Base-by-base conservation (phyloP, 2,888 invertebrate species). In the Lasioglossum calceatum region DNA sequence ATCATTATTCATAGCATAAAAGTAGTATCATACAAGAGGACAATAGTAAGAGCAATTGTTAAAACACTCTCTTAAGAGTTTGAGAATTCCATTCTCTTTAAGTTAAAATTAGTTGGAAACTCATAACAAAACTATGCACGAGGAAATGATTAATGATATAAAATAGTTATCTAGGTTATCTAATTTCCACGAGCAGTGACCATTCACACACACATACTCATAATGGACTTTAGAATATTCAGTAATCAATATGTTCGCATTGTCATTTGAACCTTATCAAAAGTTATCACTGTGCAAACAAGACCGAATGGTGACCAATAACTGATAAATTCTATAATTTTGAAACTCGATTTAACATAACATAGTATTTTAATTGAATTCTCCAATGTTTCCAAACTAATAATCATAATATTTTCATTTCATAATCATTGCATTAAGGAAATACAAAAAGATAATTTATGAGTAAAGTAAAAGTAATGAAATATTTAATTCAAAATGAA, bases 191-290 rank as follows among this genome's bases (percentile, higher is more conserved):
- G 81, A 78, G 77, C 27, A 80, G 83, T 85, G 23, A 78, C 58
- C n/a, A 77, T 71, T 39, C 23, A 54, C 32, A 47, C 27, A 42
- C 12, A 78, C 16, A 78, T 32, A 79, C 42, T 42, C 14, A 74
- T 82, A 71, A n/a, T 78, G 89, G 87, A 91, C 90, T 90, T 91
- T 91, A 90, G 87, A 90, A 81, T 82, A 54, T 73, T 36, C 75
- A 85, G 71, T 84, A 85, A 85, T 87, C 86, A 87, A 87, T 83
- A 84, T 78, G 75, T 80, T 86, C 73, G 54, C 19, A 88, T 83
- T 79, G 73, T 87, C 84, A 85, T 76, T 75, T 79, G 85, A 84
- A 79, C 61, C 77, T 91, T 91, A 88, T 91, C 87, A 81, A 84
- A 71, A 85, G 67, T 77, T 90, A 90, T 89, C 88, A 79, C 27